A percentile compares a stretch with the other conserved stretches of the same genome.
phyloP scores from a whole-genome alignment of 2,113 vertebrate species.

The Lates calcarifer region DNA sequence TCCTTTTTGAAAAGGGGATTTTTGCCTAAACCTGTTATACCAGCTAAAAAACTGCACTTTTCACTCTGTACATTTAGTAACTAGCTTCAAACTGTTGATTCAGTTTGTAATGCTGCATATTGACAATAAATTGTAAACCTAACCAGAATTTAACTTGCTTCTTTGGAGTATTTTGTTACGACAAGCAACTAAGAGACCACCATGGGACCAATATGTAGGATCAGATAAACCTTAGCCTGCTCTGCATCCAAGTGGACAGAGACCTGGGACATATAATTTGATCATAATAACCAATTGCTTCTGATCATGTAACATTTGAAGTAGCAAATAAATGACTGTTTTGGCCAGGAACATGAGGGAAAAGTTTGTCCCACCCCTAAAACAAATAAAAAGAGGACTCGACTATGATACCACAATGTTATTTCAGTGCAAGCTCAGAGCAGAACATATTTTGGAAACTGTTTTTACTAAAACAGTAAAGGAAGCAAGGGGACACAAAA shows the following conservation, averaged over 20 bases:
- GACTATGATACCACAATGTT: conserved; percentile 35
- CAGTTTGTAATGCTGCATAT: conserved; percentile 7
- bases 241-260: conserved; percentile 54
- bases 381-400: conserved; percentile 45
- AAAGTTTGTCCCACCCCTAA: conserved; percentile 30
- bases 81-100: neutral
- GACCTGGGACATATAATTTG: conserved; percentile 46
- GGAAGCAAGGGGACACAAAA: conserved; percentile 25
- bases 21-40: neutral
- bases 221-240: conserved; percentile 61
- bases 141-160: conserved; percentile 14
- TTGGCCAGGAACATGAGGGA: conserved; percentile 40
- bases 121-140: conserved; percentile 19
- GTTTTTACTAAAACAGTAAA: conserved; percentile 17
- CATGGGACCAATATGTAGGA: conserved; percentile 58
- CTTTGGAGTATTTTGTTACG: conserved; percentile 47
- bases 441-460: conserved; percentile 56
- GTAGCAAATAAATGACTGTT: conserved; percentile 42
- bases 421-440: conserved; percentile 32
- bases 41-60: neutral
- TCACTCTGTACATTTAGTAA: neutral
- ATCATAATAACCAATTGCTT: conserved; percentile 55
- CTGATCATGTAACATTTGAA: conserved; percentile 59
- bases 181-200: conserved; percentile 43
- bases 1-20: neutral